These are phyloP conservation scores for Aurelia coerulea DNA, from an alignment of 30 jellyfish, hydroid and myxozoan genomes.

Conservation along the genomic window DNA sequence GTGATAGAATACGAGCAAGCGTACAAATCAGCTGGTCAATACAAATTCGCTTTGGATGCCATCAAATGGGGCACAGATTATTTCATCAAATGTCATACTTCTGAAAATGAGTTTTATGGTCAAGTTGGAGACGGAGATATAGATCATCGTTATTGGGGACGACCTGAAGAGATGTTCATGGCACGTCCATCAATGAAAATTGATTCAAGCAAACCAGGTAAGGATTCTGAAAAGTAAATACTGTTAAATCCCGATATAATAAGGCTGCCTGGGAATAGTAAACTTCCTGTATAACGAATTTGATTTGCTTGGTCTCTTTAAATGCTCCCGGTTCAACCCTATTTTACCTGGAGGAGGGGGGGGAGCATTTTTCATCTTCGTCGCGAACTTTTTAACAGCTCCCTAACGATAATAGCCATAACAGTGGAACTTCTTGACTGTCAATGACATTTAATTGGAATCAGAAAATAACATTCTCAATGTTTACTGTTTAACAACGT, in stretches of 20 bases:
- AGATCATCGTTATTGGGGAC: constrained; percentile 82
- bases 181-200: constrained; percentile 55
- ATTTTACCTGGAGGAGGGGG: too few relatives aligned
- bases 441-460: too few relatives aligned
- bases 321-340: too few relatives aligned
- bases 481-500: too few relatives aligned
- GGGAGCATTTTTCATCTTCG: too few relatives aligned
- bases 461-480: too few relatives aligned
- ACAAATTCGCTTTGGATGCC: constrained; percentile 66
- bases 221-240: not conserved
- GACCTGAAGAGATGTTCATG: constrained; percentile 72
- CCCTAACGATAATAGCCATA: too few relatives aligned
- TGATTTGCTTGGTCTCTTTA: not conserved
- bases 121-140: constrained; percentile 78
- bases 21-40: constrained; percentile 69
- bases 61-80: constrained; percentile 89
- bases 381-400: too few relatives aligned
- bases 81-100: constrained; percentile 87
- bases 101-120: constrained; percentile 59
- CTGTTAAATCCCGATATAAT: too few relatives aligned
- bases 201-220: constrained; percentile 68
- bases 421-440: too few relatives aligned
- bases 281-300: not conserved
- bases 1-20: constrained; percentile 67
- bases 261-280: too few relatives aligned